These are phyloP conservation scores for Ceratina calcarata DNA, from an alignment of 1,140 invertebrate genomes.

Conservation along the genomic window DNA sequence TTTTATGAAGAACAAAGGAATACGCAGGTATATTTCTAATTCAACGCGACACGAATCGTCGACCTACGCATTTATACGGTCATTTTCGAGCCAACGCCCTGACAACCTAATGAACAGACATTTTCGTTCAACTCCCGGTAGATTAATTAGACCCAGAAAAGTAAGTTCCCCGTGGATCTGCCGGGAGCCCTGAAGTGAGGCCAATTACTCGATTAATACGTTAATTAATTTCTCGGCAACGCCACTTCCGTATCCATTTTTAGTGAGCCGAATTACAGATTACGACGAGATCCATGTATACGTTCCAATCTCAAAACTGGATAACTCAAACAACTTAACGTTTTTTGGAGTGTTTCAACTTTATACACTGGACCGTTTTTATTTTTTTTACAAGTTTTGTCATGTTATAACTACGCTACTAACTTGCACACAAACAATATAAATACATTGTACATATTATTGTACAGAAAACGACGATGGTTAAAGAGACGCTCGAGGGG, in stretches of 20 bases:
- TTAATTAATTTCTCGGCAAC: constrained; percentile 20
- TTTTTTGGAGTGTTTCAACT: no score
- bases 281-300: not conserved
- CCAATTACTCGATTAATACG: constrained; percentile 36
- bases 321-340: no score
- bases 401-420: no score
- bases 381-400: no score
- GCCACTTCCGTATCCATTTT: not conserved
- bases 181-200: not conserved
- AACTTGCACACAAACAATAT: no score
- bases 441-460: no score
- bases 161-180: constrained; percentile 1
- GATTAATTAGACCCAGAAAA: constrained; percentile 28
- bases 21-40: not conserved
- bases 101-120: not conserved
- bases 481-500: no score
- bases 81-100: constrained; percentile 7
- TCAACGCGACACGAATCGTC: not conserved
- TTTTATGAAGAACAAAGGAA: not conserved
- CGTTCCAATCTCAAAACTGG: no score
- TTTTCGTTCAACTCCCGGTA: constrained; percentile 1
- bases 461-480: no score
- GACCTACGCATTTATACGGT: not conserved
- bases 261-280: not conserved
- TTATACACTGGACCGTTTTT: no score